Conservation (phyloP, 2,797 vertebrate species). For the Orestias chungarensis region DNA sequence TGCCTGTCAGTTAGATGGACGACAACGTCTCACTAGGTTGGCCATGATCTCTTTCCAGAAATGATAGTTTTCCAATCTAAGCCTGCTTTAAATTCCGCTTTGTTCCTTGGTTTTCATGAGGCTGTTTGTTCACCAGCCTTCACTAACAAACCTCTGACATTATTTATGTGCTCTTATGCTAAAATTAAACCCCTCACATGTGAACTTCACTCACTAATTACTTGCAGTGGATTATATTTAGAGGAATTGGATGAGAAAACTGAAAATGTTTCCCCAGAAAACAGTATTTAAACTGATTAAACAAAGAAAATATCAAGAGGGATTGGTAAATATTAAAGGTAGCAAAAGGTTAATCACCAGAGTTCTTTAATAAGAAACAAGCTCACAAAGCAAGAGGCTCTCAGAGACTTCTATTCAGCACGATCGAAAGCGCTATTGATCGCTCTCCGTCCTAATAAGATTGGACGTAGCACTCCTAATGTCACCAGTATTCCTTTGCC, state of each 20-base stretch:
- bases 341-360: slow-evolving; percentile 46
- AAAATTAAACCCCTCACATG: too few relatives aligned
- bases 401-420: slow-evolving; percentile 43
- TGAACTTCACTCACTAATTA: too few relatives aligned
- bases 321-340: slow-evolving; percentile 23
- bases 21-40: background rate
- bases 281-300: background rate
- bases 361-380: slow-evolving; percentile 25
- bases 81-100: too few relatives aligned
- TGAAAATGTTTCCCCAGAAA: slow-evolving; percentile 1
- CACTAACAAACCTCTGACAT: too few relatives aligned
- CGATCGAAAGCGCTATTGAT: slow-evolving; percentile 70
- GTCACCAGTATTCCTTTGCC: slow-evolving; percentile 49
- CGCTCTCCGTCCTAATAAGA: slow-evolving; percentile 57
- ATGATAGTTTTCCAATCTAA: too few relatives aligned
- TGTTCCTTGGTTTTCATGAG: too few relatives aligned
- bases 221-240: background rate
- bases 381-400: slow-evolving; percentile 33
- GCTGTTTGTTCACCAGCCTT: too few relatives aligned
- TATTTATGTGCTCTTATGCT: too few relatives aligned
- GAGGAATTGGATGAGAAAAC: background rate
- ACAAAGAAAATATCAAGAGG: slow-evolving; percentile 2
- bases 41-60: too few relatives aligned
- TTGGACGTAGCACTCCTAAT: slow-evolving; percentile 58
- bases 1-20: background rate